Evolutionary conservation across 2,888 invertebrate genomes (phyloP).

Genomic region (Leptinotarsa rubiginosa): DNA sequence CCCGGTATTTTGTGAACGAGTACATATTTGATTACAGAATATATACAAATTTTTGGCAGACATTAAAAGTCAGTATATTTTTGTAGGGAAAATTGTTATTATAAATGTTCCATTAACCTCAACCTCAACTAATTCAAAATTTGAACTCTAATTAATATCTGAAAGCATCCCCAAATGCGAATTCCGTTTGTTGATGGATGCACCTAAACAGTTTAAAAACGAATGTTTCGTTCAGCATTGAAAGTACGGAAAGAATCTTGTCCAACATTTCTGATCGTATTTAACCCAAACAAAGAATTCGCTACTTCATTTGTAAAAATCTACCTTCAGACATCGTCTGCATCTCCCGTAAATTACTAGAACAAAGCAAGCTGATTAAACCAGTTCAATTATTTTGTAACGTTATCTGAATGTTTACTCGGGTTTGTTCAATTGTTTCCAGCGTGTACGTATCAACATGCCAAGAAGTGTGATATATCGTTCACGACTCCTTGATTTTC

Average conservation of each 20-base stretch:
- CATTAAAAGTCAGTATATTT: no score
- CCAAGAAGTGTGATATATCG: slow-evolving; percentile 56
- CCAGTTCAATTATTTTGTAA: slow-evolving; percentile 40
- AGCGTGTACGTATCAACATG: slow-evolving; percentile 40
- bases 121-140: no score
- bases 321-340: slow-evolving; percentile 10
- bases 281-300: slow-evolving; percentile 11
- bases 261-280: not conserved
- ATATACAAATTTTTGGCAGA: no score
- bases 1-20: no score
- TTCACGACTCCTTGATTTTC: slow-evolving; percentile 57
- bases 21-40: no score
- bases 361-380: slow-evolving; percentile 28
- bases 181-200: no score
- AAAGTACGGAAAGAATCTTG: not conserved
- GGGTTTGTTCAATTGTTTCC: slow-evolving; percentile 47
- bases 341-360: slow-evolving; percentile 29
- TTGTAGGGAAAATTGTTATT: no score
- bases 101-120: no score
- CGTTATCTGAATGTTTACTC: slow-evolving; percentile 40
- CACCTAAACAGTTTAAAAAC: not conserved
- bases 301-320: not conserved
- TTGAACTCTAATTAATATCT: no score
- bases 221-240: not conserved
- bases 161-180: no score